These are phyloP conservation scores for Ormia ochracea DNA, from an alignment of 2,888 invertebrate species.

Conservation along the genomic window DNA sequence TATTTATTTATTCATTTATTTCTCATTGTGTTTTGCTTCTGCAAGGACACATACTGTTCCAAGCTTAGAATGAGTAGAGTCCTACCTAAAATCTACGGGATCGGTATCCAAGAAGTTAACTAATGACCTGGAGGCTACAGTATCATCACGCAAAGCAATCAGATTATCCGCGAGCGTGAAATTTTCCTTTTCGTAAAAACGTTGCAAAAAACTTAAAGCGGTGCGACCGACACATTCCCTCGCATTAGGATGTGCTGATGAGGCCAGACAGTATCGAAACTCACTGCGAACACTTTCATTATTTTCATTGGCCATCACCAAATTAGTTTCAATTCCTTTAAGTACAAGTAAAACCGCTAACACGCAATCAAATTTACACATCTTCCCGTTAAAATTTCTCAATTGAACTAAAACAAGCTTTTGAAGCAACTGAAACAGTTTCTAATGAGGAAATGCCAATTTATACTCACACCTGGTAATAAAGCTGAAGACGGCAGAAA, in stretches of 20 bases:
- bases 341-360: background rate
- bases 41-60: too few relatives aligned
- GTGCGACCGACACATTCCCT: conserved; percentile 84
- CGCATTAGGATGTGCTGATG: conserved; percentile 77
- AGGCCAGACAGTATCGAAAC: conserved; percentile 77
- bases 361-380: background rate
- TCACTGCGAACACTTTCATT: conserved; percentile 66
- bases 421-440: conserved; percentile 65
- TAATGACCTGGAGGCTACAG: conserved; percentile 81
- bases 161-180: conserved; percentile 83
- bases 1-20: too few relatives aligned
- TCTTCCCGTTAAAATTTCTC: conserved; percentile 28
- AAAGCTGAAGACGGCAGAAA: background rate
- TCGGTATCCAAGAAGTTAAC: conserved; percentile 84
- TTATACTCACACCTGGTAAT: conserved; percentile 50
- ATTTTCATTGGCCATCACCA: conserved; percentile 57
- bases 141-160: conserved; percentile 81
- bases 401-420: conserved; percentile 12
- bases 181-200: conserved; percentile 82
- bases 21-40: too few relatives aligned
- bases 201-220: conserved; percentile 82
- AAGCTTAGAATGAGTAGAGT: too few relatives aligned
- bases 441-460: conserved; percentile 28
- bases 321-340: background rate
- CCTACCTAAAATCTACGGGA: conserved; percentile 84